Conservation (phyloP, 1,140 invertebrate species). For the Drosophila rufa region DNA sequence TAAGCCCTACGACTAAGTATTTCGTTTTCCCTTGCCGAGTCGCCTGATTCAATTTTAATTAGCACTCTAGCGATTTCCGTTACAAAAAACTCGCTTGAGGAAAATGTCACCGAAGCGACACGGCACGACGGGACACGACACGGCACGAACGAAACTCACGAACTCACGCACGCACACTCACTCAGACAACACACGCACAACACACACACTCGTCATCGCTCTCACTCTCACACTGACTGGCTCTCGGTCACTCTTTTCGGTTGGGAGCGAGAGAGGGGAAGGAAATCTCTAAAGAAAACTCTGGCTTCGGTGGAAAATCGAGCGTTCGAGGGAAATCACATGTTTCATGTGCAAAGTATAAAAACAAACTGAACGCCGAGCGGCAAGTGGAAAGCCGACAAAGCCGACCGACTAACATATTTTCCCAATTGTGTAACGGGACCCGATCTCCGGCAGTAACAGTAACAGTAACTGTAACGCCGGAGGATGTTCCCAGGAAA, state of each 20-base stretch:
- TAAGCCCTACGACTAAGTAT: slow-evolving; percentile 9
- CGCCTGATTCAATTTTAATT: slow-evolving; percentile 45
- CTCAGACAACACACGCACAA: slow-evolving; percentile 24
- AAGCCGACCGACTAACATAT: slow-evolving; percentile 45
- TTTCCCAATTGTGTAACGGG: slow-evolving; percentile 38
- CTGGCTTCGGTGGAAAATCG: slow-evolving; percentile 55
- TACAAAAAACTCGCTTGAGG: slow-evolving; percentile 42
- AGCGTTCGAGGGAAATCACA: slow-evolving; percentile 73
- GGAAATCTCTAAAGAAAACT: slow-evolving; percentile 72
- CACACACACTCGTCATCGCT: slow-evolving; percentile 5
- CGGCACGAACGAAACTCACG: slow-evolving; percentile 12
- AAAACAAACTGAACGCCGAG: slow-evolving; percentile 77
- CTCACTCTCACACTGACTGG: slow-evolving; percentile 18
- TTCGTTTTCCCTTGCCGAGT: slow-evolving; percentile 1
- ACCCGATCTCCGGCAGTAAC: slow-evolving; percentile 31
- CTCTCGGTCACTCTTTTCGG: background rate
- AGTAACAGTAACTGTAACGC: slow-evolving; percentile 25
- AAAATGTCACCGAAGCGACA: slow-evolving; percentile 36
- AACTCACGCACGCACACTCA: slow-evolving; percentile 33
- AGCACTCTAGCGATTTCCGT: slow-evolving; percentile 52
- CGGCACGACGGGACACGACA: slow-evolving; percentile 18
- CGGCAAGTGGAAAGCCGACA: slow-evolving; percentile 27
- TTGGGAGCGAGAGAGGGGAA: slow-evolving; percentile 25
- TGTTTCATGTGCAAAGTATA: slow-evolving; percentile 82
- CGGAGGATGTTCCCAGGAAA: slow-evolving; percentile 8